Percentiles rank a stretch among this genome's conserved stretches.
Evolutionary conservation across 2,888 invertebrate genomes (phyloP).

Genomic region (Lobophora halterata): DNA sequence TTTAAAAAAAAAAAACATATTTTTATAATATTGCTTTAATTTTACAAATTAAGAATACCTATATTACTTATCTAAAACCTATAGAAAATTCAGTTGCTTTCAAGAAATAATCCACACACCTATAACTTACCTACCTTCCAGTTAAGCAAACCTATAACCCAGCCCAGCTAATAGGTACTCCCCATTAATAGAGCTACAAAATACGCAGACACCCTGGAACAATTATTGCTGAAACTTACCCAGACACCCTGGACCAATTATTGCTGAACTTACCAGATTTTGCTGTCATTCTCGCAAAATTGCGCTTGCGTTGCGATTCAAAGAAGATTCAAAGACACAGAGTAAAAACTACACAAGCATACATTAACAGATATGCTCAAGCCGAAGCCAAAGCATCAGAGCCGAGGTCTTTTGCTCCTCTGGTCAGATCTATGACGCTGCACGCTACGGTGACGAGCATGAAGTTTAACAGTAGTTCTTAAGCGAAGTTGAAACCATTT

Average conservation of each 20-base stretch:
- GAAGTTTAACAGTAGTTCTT: conserved; percentile 41
- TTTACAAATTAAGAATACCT: no score
- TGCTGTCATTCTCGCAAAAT: no score
- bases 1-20: no score
- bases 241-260: no score
- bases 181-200: conserved; percentile 39
- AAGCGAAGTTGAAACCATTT: conserved; percentile 26
- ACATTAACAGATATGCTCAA: conserved; percentile 37
- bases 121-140: conserved; percentile 1
- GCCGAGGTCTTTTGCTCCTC: conserved; percentile 37
- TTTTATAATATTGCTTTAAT: no score
- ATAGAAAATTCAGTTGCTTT: no score
- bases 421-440: conserved; percentile 32
- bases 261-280: no score
- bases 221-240: no score
- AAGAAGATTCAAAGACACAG: conserved; percentile 37
- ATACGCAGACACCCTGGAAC: conserved; percentile 36
- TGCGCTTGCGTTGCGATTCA: conserved; percentile 37
- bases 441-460: conserved; percentile 34
- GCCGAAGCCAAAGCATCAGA: conserved; percentile 41
- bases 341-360: conserved; percentile 35
- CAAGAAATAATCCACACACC: conserved; percentile 1
- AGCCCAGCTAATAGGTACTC: conserved; percentile 35
- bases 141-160: conserved; percentile 31
- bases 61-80: no score